Base-by-base conservation (phyloP, 2,797 vertebrate species). In the Danio jaintianensis region DNA sequence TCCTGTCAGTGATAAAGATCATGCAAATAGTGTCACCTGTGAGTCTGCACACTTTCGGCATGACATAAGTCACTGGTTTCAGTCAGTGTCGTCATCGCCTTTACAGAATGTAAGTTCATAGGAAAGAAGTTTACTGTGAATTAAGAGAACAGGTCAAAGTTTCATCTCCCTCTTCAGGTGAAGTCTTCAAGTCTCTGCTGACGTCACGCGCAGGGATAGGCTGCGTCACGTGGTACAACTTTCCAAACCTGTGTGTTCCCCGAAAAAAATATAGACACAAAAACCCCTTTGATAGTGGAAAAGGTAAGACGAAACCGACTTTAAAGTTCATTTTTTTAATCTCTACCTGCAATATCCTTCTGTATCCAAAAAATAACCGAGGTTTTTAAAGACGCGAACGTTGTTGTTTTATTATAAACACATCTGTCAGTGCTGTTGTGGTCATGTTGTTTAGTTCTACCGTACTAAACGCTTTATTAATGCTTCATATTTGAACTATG, bases 141-240 rank as follows among this genome's bases (percentile, higher is more conserved):
- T 73, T 36, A 20, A 15, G 0, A 48, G 42, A 58, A 5, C 7
- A 42, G 47, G 4, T 67, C 42, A 29, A 42, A 38, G 10, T 40
- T 40, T 71, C 0, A 59, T 50, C 42, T 16, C 47, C 16, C 47
- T 58, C 62, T 72, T 59, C 80, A 52, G 71, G 63, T 61, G 36
- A 42, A 67, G 66, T 63, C n/a, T 22, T 45, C 50, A 52, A 63
- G 55, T 63, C 55, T 76, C 78, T 36, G 16, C n/a, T 88, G 83
- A 89, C 88, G 88, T 88, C 86, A 88, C 70, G 16, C 29, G 42
- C 75, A 15, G 84, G 86, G 88, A 85, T 86, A 52, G 88, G 85
- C 83, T 64, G 73, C 15, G 79, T 89, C 88, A 89, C 88, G 86
- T 89, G 88, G 48, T 83, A n/a, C 20, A 75, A 79, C 69, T 82